Evolutionary conservation across 2,797 vertebrate genomes (phyloP).

Genomic region (Enteromius mattozi): DNA sequence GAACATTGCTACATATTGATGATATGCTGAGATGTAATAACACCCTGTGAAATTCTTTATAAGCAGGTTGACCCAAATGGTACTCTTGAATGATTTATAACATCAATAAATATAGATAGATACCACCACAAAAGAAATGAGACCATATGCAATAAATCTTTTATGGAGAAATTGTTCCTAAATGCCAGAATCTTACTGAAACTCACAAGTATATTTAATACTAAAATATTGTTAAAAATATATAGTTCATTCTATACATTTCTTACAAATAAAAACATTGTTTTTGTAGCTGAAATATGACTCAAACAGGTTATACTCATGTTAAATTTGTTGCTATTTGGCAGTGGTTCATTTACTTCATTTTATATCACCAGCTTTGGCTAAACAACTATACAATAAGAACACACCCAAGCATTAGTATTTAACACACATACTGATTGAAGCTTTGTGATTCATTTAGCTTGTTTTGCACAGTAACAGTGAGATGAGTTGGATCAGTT

Average conservation of each 20-base stretch:
- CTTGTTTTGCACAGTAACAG: slow-evolving; percentile 9
- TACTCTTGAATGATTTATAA: not conserved
- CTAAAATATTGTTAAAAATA: not conserved
- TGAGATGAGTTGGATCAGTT: slow-evolving; percentile 62
- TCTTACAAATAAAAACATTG: not conserved
- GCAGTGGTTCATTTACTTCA: not conserved
- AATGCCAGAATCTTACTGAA: not conserved
- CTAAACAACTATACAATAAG: no score
- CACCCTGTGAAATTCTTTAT: not conserved
- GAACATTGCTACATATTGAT: slow-evolving; percentile 1
- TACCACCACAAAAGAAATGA: not conserved
- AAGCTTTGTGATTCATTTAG: not conserved
- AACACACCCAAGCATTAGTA: not conserved
- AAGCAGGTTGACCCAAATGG: not conserved
- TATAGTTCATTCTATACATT: not conserved
- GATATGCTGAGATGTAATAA: not conserved
- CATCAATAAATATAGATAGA: not conserved
- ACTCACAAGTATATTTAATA: not conserved
- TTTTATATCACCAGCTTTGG: not conserved
- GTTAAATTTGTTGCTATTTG: not conserved
- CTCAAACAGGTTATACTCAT: not conserved
- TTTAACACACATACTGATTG: not conserved
- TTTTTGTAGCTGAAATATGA: not conserved
- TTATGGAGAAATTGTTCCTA: not conserved
- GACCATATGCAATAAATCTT: not conserved